Conservation (phyloP, 2,797 vertebrate genomes). For the Eupleurogrammus muticus region DNA sequence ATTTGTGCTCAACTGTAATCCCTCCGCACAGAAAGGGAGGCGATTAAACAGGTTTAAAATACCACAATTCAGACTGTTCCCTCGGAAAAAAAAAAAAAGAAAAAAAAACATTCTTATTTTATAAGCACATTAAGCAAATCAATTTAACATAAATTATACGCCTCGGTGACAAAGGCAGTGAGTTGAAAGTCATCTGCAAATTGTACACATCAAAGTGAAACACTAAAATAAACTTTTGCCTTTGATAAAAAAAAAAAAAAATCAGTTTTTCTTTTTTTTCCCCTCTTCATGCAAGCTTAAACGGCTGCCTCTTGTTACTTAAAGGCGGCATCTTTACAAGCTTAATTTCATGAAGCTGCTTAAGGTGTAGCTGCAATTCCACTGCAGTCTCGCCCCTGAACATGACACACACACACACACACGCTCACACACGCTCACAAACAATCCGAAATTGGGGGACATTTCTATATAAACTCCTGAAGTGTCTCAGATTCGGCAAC, state of each 20-base stretch:
- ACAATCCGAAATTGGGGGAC: constrained; percentile 36
- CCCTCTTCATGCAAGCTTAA: constrained; percentile 59
- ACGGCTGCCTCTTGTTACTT: constrained; percentile 55
- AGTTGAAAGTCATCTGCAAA: constrained; percentile 86
- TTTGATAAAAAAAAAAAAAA: constrained; percentile 66
- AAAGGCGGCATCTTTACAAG: constrained; percentile 51
- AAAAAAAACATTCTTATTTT: constrained; percentile 81
- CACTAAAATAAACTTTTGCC: constrained; percentile 83
- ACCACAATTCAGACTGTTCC: constrained; percentile 83
- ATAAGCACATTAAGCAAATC: constrained; percentile 90
- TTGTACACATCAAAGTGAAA: constrained; percentile 86
- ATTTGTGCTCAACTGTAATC: constrained; percentile 82
- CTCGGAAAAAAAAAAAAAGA: constrained; percentile 67
- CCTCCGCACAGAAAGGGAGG: constrained; percentile 80
- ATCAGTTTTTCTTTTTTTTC: constrained; percentile 2
- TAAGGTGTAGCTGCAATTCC: constrained; percentile 42
- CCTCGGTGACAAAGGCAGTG: constrained; percentile 79
- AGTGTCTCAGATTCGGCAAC: constrained; percentile 76
- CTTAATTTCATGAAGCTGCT: constrained; percentile 56
- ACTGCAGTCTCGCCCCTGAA: constrained; percentile 32
- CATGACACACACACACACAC: constrained; percentile 19
- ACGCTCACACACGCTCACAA: constrained; percentile 9
- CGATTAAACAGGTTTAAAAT: constrained; percentile 88
- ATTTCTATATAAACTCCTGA: constrained; percentile 75
- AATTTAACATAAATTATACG: constrained; percentile 91